Evolutionary conservation across 2,888 invertebrate species (phyloP).

Genomic region (Ommatoiulus sabulosus): DNA sequence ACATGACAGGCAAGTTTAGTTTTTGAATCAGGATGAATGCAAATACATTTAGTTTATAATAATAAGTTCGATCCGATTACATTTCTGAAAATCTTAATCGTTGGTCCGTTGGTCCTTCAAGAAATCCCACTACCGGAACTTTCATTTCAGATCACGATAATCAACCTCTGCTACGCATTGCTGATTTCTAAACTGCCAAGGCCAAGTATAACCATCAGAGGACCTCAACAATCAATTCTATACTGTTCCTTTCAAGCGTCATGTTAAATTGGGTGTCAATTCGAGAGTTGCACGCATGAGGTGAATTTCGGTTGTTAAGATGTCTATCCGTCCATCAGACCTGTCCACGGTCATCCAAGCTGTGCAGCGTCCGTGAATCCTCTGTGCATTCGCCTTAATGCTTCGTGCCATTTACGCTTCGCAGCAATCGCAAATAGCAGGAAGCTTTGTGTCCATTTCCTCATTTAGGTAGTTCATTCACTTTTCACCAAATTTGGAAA

Average conservation of each 20-base stretch:
- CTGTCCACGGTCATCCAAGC: background rate
- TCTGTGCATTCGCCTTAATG: background rate
- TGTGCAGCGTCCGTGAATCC: conserved; percentile 7
- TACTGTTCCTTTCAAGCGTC: background rate
- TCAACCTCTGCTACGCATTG: background rate
- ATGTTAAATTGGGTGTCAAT: background rate
- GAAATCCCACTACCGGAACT: no score
- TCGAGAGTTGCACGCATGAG: background rate
- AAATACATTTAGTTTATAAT: no score
- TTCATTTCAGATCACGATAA: background rate
- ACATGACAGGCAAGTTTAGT: no score
- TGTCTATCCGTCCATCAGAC: background rate
- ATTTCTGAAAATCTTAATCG: no score
- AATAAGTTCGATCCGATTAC: no score
- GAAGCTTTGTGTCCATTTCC: background rate
- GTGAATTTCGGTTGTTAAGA: background rate
- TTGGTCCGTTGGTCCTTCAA: no score
- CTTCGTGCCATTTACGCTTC: conserved; percentile 14
- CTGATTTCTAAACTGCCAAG: background rate
- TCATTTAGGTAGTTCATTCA: conserved; percentile 6
- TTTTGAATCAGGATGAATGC: no score
- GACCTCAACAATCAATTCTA: no score
- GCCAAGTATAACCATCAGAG: background rate
- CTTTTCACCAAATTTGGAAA: background rate
- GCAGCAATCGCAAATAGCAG: conserved; percentile 4